Evolutionary conservation across 2,888 invertebrate genomes (phyloP), one percentile per base, ranked within the genome.

Genomic region (Hofmannophila pseudospretella): DNA sequence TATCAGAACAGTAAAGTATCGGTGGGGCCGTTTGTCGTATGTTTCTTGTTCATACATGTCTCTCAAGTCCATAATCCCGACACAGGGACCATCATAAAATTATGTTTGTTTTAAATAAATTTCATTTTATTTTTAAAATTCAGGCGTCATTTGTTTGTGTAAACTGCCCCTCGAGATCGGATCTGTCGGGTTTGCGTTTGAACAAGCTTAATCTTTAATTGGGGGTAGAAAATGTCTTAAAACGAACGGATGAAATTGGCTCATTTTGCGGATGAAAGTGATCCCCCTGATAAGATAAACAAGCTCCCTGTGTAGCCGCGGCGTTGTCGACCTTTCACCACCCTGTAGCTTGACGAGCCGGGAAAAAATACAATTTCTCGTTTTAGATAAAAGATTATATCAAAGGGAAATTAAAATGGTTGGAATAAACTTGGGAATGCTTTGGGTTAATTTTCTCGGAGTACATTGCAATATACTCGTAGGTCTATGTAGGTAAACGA

Each of bases 231-330:
- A 58, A 55, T 47, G 45, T 47, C 46, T 49, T 52, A 48, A 54
- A 50, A 50, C 44, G 49, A 46, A 47, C 46, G 50, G 46, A 52
- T 51, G 46, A 47, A 58, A 54, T 57, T 51, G 48, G 54, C 53
- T 55, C 56, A 58, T 58, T 59, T 49, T 48, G 55, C 42, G 55
- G 53, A 49, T 50, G 51, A 46, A 53, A 60, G 54, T 50, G 60
- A 58, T 58, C 51, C 47, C 53, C 54, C 56, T 54, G 64, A 63
- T 62, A 60, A 60, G 47, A 49, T 59, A 61, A 61, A 59, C 60
- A 62, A 60, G 56, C 55, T 53, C 51, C 52, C 54, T 45, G 28
- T 19, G 28, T 20, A 22, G 28, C 28, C 22, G 38, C 48, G 31
- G 30, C 35, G 38, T 26, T 28, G 33, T 41, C 23, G 39, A 42